A percentile compares a stretch with the other conserved stretches of the same genome.
Conservation (phyloP, 2,888 invertebrate species). For the Xestobium rufovillosum region DNA sequence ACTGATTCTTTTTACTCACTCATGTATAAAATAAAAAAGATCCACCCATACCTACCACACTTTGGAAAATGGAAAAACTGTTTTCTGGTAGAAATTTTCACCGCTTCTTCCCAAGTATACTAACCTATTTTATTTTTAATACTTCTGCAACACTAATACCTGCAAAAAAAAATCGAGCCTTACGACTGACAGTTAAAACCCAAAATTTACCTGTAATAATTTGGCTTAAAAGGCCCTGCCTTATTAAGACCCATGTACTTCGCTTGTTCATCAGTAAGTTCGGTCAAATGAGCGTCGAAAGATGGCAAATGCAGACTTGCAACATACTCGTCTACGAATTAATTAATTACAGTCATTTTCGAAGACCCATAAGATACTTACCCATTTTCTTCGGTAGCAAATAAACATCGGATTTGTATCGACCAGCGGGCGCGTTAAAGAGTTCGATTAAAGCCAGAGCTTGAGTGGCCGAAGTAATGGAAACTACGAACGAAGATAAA, state of each 20-base stretch:
- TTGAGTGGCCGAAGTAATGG: conserved; percentile 95
- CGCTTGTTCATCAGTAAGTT: conserved; percentile 92
- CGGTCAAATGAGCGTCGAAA: conserved; percentile 96
- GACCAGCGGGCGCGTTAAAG: conserved; percentile 88
- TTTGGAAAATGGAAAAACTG: too few species aligned
- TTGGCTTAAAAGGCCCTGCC: conserved; percentile 97
- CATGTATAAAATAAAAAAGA: too few species aligned
- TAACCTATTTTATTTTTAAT: too few species aligned
- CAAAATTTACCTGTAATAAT: conserved; percentile 97
- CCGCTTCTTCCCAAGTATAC: too few species aligned
- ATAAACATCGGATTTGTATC: conserved; percentile 97
- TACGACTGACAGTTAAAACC: too few species aligned
- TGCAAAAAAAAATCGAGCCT: too few species aligned
- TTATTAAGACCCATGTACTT: conserved; percentile 96
- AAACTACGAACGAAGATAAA: conserved; percentile 95
- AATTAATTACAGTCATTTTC: conserved; percentile 14
- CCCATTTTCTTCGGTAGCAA: conserved; percentile 98
- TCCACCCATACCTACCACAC: too few species aligned
- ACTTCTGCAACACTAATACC: too few species aligned
- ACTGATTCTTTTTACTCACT: too few species aligned
- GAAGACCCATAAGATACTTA: conserved; percentile 39
- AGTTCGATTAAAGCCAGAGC: conserved; percentile 94
- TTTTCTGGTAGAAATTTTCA: too few species aligned
- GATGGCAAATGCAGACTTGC: conserved; percentile 94
- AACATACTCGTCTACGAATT: conserved; percentile 87